phyloP scores from a whole-genome alignment of 2,113 vertebrate species.

The Aspidoscelis tigris region DNA sequence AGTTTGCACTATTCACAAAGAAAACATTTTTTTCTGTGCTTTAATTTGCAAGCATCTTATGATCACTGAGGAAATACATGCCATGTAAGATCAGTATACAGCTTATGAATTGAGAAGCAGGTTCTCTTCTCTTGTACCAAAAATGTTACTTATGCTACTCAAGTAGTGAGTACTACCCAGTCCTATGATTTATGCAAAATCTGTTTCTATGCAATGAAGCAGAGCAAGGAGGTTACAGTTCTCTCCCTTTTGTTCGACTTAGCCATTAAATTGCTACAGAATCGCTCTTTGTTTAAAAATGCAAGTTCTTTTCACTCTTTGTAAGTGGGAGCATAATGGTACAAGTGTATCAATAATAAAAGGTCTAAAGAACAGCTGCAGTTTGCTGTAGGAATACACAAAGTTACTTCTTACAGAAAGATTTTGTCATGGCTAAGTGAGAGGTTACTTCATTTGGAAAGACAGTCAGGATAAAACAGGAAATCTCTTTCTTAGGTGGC shows the following conservation, averaged over 20 bases:
- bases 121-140: fast-evolving
- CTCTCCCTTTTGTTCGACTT: not conserved
- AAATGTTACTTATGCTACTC: not conserved
- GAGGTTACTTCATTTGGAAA: not conserved
- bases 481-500: not conserved
- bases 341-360: not conserved
- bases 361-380: not conserved
- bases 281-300: not conserved
- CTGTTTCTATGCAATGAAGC: not conserved
- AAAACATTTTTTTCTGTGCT: constrained; percentile 19
- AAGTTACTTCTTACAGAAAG: fast-evolving
- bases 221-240: constrained; percentile 4
- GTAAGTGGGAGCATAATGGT: constrained; percentile 2
- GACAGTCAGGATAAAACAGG: not conserved
- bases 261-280: not conserved
- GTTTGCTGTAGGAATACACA: not conserved
- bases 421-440: not conserved
- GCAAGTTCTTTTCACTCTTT: not conserved
- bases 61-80: fast-evolving
- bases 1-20: constrained; percentile 22
- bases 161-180: not conserved
- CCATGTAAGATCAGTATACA: no score
- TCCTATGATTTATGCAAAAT: not conserved
- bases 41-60: not conserved
- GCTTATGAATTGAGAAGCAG: not conserved